Evolutionary conservation across 2,888 invertebrate species (phyloP).

Genomic region (Xestia xanthographa): DNA sequence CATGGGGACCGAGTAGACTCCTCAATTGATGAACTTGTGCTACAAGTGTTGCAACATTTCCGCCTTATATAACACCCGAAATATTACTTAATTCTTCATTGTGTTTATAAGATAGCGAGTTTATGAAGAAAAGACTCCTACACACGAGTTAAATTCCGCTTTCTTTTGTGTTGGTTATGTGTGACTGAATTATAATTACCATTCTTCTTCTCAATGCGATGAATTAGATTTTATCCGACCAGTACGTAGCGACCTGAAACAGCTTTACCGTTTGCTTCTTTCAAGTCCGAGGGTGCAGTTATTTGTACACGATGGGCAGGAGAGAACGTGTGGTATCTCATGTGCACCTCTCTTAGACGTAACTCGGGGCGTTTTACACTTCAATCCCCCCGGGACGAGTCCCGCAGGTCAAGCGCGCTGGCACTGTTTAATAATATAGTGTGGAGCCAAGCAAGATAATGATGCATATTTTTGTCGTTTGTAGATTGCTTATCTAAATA

Average conservation of each 20-base stretch:
- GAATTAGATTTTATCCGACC: neutral
- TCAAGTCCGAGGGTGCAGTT: neutral
- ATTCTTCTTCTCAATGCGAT: neutral
- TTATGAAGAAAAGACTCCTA: constrained; percentile 4
- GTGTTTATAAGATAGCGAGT: neutral
- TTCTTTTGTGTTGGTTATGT: neutral
- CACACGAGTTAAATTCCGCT: constrained; percentile 5
- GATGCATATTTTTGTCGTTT: neutral
- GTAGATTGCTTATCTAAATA: neutral
- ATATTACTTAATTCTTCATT: neutral
- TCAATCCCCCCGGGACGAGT: too few species aligned
- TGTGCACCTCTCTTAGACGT: neutral
- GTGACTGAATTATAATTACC: neutral
- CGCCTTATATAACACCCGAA: constrained; percentile 17
- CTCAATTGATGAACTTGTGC: neutral
- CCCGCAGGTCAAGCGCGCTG: too few species aligned
- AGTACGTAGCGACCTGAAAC: neutral
- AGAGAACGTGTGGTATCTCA: neutral
- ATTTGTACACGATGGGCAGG: neutral
- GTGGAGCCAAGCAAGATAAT: neutral
- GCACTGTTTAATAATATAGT: neutral
- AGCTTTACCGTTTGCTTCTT: neutral
- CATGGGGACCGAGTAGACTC: neutral
- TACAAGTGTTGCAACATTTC: neutral
- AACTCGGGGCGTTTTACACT: too few species aligned